Conservation (phyloP, 2,888 invertebrate species). For the Bembecia ichneumoniformis region DNA sequence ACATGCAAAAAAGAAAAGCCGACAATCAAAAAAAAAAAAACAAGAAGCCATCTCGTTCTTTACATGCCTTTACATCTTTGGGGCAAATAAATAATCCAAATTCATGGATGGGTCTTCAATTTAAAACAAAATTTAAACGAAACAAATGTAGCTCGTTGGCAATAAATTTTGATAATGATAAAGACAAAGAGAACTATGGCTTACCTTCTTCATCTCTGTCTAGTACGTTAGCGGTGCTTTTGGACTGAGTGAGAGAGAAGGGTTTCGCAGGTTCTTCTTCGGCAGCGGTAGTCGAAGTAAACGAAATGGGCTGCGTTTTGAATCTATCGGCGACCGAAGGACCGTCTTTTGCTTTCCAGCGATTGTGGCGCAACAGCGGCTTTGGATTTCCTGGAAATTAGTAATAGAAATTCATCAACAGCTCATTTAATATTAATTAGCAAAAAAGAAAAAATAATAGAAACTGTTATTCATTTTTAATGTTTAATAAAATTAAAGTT, state of each 20-base stretch:
- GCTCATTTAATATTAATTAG: too few species aligned
- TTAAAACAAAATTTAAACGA: background rate
- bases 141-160: background rate
- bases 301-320: conserved; percentile 82
- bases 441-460: too few species aligned
- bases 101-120: background rate
- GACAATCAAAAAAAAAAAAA: conserved; percentile 49
- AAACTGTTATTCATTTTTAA: too few species aligned
- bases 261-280: conserved; percentile 23
- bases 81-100: background rate
- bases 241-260: conserved; percentile 47
- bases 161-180: conserved; percentile 2
- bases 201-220: conserved; percentile 70
- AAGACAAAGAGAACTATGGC: conserved; percentile 12
- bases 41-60: conserved; percentile 44
- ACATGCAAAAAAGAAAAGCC: conserved; percentile 72
- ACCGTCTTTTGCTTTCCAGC: conserved; percentile 57
- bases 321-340: conserved; percentile 65
- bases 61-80: conserved; percentile 35
- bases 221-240: conserved; percentile 58
- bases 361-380: conserved; percentile 60
- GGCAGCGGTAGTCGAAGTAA: conserved; percentile 33
- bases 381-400: conserved; percentile 60
- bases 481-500: too few species aligned
- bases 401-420: too few species aligned